Conservation (phyloP, 2,113 vertebrate genomes). For the Cebidichthys violaceus region DNA sequence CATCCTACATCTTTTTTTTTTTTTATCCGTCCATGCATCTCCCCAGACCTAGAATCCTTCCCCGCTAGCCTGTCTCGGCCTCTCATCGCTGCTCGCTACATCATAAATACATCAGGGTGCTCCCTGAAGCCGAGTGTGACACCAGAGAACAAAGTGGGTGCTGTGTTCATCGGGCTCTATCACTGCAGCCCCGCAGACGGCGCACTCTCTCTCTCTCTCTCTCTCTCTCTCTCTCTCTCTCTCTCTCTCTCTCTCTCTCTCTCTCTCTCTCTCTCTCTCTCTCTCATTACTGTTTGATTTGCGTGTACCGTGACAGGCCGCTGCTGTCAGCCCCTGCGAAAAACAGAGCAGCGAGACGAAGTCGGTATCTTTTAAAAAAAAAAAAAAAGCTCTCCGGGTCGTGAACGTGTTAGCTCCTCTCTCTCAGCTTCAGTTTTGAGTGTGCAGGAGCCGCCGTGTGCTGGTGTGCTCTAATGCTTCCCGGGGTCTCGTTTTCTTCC, state of each 20-base stretch:
- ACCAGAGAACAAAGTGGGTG: constrained; percentile 11
- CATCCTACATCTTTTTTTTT: background rate
- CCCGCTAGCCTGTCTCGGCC: background rate
- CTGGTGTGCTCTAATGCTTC: constrained; percentile 15
- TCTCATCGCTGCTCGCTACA: background rate
- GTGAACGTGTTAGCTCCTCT: constrained; percentile 20
- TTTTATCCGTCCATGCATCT: background rate
- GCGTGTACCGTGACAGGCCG: constrained; percentile 14
- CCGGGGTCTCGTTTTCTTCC: background rate
- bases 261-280: background rate
- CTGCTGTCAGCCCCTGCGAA: background rate
- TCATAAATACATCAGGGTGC: constrained; percentile 26
- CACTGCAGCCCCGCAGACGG: constrained; percentile 20
- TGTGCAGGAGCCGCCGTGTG: background rate
- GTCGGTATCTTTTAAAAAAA: constrained; percentile 31
- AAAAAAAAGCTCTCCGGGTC: constrained; percentile 18
- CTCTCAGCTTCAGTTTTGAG: constrained; percentile 20
- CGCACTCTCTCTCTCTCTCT: background rate
- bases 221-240: background rate
- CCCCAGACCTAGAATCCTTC: background rate
- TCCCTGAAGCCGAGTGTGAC: constrained; percentile 12
- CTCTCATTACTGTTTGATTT: constrained; percentile 2
- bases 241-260: background rate
- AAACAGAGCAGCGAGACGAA: background rate
- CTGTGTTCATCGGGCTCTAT: constrained; percentile 15